Evolutionary conservation across 2,797 vertebrate genomes (phyloP).

Genomic region (Schizothorax lantsangensis): DNA sequence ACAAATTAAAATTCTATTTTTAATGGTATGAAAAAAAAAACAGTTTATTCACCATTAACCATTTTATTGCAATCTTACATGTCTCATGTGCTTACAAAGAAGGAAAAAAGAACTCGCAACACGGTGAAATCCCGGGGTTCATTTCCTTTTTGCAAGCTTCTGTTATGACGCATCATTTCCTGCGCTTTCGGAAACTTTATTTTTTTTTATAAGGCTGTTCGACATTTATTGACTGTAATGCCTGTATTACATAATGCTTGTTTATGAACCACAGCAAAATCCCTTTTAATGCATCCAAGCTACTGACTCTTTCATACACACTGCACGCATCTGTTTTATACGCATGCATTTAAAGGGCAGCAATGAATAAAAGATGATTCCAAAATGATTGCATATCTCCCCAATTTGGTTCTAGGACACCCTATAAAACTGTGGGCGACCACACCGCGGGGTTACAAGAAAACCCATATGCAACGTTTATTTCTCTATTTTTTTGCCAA

Average conservation of each 20-base stretch:
- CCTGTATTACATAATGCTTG: not conserved
- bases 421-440: conserved; percentile 6
- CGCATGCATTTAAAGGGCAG: not conserved
- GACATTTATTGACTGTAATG: conserved; percentile 12
- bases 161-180: conserved; percentile 1
- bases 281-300: not conserved
- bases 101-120: not conserved
- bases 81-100: not conserved
- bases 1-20: not conserved
- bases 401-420: not conserved
- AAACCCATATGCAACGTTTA: not conserved
- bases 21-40: not conserved
- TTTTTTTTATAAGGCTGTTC: not conserved
- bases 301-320: not conserved
- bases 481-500: not conserved
- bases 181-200: not conserved
- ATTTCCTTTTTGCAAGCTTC: not conserved
- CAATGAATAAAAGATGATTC: conserved; percentile 21
- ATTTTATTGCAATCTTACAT: not conserved
- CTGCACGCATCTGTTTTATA: conserved; percentile 10
- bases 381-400: not conserved
- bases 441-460: not conserved
- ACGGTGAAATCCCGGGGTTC: not conserved
- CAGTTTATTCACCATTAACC: not conserved
- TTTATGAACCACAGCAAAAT: conserved; percentile 26